Evolutionary conservation across 2,888 invertebrate species (phyloP).

Genomic region (Leptothorax acervorum): DNA sequence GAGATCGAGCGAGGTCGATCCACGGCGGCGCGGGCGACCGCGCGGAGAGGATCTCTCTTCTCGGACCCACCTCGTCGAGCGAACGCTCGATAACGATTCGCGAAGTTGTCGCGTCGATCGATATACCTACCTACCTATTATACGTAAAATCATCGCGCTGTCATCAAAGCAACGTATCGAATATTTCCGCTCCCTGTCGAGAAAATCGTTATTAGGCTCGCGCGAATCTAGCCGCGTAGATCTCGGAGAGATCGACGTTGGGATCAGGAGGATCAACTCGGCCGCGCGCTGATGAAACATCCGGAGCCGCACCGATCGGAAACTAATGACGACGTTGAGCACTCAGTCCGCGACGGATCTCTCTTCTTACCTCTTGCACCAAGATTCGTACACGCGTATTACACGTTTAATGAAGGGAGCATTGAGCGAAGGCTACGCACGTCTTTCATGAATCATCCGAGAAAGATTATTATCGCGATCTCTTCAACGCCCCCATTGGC

Average conservation of each 20-base stretch:
- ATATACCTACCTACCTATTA: neutral
- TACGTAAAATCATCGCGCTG: constrained; percentile 34
- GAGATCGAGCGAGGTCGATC: constrained; percentile 51
- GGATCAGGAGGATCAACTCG: constrained; percentile 14
- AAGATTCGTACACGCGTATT: neutral
- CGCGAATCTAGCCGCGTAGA: constrained; percentile 6
- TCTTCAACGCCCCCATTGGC: neutral
- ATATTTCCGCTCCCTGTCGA: neutral
- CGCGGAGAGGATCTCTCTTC: neutral
- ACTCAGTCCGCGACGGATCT: neutral
- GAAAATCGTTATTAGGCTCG: constrained; percentile 26
- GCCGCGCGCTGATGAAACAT: neutral
- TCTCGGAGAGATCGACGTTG: neutral
- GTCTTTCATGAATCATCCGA: constrained; percentile 6
- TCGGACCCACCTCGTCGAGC: constrained; percentile 35
- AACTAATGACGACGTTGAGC: constrained; percentile 44
- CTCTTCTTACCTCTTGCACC: neutral
- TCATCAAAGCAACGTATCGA: neutral
- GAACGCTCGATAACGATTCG: constrained; percentile 17
- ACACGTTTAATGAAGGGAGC: neutral
- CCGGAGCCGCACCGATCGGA: constrained; percentile 13
- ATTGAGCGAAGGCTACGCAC: neutral
- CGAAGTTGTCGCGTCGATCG: constrained; percentile 25
- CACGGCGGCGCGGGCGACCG: neutral
- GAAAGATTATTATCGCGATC: neutral